Evolutionary conservation across 1,140 invertebrate species (phyloP).

Genomic region (Drosophila rhopaloa): DNA sequence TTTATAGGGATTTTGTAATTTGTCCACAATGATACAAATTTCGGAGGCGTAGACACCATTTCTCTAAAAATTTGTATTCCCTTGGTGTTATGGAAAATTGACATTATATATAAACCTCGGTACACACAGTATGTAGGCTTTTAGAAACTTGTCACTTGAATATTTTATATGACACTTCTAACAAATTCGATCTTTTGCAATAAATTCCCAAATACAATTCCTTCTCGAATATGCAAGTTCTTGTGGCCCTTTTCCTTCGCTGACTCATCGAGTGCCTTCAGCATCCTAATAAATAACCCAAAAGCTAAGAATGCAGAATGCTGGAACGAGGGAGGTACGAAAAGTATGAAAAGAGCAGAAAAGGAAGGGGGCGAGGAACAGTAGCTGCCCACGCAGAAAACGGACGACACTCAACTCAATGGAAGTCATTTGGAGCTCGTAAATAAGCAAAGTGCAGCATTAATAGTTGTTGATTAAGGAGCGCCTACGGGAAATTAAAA

Average conservation of each 20-base stretch:
- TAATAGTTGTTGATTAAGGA: conserved; percentile 77
- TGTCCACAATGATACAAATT: no score
- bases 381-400: conserved; percentile 32
- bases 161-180: no score
- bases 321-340: neutral
- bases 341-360: neutral
- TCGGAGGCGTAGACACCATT: no score
- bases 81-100: no score
- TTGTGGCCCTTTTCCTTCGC: neutral
- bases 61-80: no score
- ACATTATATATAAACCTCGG: no score
- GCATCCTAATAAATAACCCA: conserved; percentile 3
- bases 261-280: conserved; percentile 4
- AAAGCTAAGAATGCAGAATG: neutral
- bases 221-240: neutral
- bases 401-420: conserved; percentile 59
- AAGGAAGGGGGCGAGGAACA: neutral
- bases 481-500: conserved; percentile 73
- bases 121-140: neutral
- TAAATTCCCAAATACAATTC: neutral
- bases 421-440: conserved; percentile 70
- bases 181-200: no score
- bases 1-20: no score
- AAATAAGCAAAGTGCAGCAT: conserved; percentile 73
- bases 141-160: neutral